Base-by-base conservation (phyloP, 2,113 vertebrate genomes). In the Coreoperca whiteheadi region DNA sequence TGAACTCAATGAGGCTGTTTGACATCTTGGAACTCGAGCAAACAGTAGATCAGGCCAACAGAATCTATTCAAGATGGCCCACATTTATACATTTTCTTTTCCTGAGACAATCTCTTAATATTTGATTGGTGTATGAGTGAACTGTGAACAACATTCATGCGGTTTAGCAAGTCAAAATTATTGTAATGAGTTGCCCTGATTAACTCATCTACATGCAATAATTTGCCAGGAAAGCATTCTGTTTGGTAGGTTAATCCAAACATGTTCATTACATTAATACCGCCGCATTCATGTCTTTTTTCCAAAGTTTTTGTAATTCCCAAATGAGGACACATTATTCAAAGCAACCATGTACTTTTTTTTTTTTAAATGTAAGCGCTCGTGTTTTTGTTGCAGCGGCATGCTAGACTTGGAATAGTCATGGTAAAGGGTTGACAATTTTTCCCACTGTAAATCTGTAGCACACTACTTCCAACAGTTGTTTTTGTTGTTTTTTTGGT, bases 151-250 rank as follows among this genome's bases (percentile, higher is more conserved):
- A 60, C 56, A 74, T 61, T 79, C 34, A 75, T 70, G 30, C 32
- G 69, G 57, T 75, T 85, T 85, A 76, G 71, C 77, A 81, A 77
- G 66, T 81, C 78, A 71, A 66, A 76, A 41, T 75, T 21, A 76
- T 72, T 66, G 21, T 37, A 71, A 74, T 79, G 50, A 76, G 60
- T 51, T 51, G 34, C 71, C 41, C 25, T 80, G 72, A 76, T 75
- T 70, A 41, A 39, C 23, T 56, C 32, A 70, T 70, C 68, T n/a
- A 3, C 68, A 54, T 71, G 48, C 20, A 69, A 1, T n/a, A 15
- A 51, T 53, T 6, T 77, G 51, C 39, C 28, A n/a, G 32, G 46
- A 54, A 69, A 69, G 53, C 37, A 70, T 64, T 8, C 34, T 70
- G 57, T 64, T 82, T 43, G 39, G 2, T 67, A 41, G 51, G 48